Evolutionary conservation across 2,797 vertebrate genomes (phyloP).

Genomic region (Prunella strophiata): DNA sequence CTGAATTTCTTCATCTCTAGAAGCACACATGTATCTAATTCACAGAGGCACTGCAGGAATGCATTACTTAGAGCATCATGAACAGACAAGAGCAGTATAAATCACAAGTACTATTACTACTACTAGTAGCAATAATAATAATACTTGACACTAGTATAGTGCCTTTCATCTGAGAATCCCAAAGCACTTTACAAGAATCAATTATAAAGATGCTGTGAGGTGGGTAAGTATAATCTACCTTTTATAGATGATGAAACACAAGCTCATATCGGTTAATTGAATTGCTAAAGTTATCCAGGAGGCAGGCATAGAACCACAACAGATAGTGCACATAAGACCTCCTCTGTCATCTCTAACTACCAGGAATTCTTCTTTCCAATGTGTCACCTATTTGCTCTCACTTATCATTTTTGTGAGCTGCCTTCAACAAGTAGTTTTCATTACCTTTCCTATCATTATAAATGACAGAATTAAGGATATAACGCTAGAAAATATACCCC

Average conservation of each 20-base stretch:
- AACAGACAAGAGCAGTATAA: background rate
- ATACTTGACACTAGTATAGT: background rate
- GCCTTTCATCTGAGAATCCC: background rate
- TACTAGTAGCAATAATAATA: conserved; percentile 5
- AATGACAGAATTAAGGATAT: conserved; percentile 37
- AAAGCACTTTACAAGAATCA: conserved; percentile 22
- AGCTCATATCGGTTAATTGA: background rate
- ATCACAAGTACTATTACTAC: background rate
- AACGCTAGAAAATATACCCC: background rate
- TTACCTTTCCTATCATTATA: conserved; percentile 6
- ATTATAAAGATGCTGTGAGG: conserved; percentile 10
- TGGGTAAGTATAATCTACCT: background rate
- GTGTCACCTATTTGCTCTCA: conserved; percentile 30
- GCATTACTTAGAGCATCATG: background rate
- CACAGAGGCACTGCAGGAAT: background rate
- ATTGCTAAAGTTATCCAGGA: conserved; percentile 10
- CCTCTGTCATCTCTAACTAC: conserved; percentile 16
- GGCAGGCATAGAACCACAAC: background rate
- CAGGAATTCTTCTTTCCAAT: conserved; percentile 12
- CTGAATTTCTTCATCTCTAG: background rate
- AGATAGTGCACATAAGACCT: background rate
- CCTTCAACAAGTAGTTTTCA: conserved; percentile 16
- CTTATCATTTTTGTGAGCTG: conserved; percentile 35
- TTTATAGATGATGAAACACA: conserved; percentile 21
- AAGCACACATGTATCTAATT: background rate